Percentiles rank a stretch among this genome's conserved stretches.
These are phyloP conservation scores for Hydrophis major DNA, from an alignment of 2,797 vertebrate species.

Conservation along the genomic window DNA sequence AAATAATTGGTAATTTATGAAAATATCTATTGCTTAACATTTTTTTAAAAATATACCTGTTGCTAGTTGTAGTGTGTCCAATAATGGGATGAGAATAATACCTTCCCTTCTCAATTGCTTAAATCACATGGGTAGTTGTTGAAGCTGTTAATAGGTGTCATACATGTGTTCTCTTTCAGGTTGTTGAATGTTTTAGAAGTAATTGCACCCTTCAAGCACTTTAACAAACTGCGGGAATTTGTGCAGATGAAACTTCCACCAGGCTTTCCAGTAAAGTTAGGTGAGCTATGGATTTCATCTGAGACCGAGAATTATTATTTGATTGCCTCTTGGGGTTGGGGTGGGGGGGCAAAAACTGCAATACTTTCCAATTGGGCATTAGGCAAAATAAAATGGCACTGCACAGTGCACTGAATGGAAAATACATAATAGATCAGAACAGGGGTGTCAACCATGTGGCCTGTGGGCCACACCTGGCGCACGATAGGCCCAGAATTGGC, in stretches of 20 bases:
- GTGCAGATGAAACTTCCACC: slow-evolving; percentile 99
- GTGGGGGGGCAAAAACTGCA: not conserved
- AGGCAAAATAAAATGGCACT: not conserved
- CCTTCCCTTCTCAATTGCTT: not conserved
- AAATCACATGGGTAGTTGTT: not conserved
- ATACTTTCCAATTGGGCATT: not conserved
- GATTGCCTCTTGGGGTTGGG: not conserved
- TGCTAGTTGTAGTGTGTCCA: not conserved
- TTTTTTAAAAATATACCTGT: not conserved
- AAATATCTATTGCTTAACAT: not conserved
- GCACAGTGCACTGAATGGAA: not conserved
- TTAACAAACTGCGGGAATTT: slow-evolving; percentile 99
- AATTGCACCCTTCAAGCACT: slow-evolving; percentile 99
- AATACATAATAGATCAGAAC: not conserved
- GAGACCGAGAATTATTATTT: not conserved
- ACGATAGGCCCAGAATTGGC: too few species aligned
- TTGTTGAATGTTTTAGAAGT: slow-evolving; percentile 98
- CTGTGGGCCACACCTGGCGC: too few species aligned
- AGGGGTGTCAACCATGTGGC: too few species aligned
- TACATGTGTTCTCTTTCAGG: slow-evolving; percentile 68
- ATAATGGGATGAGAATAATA: not conserved
- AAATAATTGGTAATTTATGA: not conserved
- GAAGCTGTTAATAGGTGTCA: not conserved
- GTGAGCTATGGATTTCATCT: slow-evolving; percentile 69
- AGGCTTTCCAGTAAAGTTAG: slow-evolving; percentile 97